Evolutionary conservation across 1,140 invertebrate genomes (phyloP).

Genomic region (Battus philenor): DNA sequence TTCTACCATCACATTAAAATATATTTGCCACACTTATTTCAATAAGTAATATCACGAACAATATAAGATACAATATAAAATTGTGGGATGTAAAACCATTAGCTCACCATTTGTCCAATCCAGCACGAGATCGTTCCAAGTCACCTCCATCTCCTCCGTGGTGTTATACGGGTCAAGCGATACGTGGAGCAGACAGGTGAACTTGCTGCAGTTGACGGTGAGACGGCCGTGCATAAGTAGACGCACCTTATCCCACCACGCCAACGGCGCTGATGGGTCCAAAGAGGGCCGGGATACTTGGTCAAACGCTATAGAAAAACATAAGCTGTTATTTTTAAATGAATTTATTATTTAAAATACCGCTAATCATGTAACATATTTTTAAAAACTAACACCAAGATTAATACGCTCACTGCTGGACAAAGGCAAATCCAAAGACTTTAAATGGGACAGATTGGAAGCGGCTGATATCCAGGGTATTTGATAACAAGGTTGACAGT

Average conservation of each 20-base stretch:
- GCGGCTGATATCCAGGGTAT: too few species aligned
- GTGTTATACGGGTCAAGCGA: conserved; percentile 98
- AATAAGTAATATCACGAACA: background rate
- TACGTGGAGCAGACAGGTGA: conserved; percentile 93
- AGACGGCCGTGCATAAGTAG: conserved; percentile 94
- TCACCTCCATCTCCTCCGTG: conserved; percentile 98
- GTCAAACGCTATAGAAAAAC: conserved; percentile 80
- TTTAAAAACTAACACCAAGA: too few species aligned
- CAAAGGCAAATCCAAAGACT: too few species aligned
- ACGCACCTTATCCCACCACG: conserved; percentile 98
- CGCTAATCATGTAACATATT: too few species aligned
- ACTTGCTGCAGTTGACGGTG: conserved; percentile 89
- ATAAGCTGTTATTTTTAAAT: background rate
- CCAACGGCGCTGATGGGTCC: conserved; percentile 94
- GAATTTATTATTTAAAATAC: too few species aligned
- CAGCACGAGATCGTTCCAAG: conserved; percentile 93
- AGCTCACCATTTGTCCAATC: conserved; percentile 95
- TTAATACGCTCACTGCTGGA: too few species aligned
- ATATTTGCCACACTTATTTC: background rate
- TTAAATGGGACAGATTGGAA: too few species aligned
- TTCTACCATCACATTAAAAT: too few species aligned
- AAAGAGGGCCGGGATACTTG: conserved; percentile 90
- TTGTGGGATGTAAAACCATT: conserved; percentile 25
- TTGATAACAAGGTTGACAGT: too few species aligned
- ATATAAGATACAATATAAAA: background rate